phyloP scores from a whole-genome alignment of 2,888 invertebrate genomes.

The Rhagophthalmus giganteus region DNA sequence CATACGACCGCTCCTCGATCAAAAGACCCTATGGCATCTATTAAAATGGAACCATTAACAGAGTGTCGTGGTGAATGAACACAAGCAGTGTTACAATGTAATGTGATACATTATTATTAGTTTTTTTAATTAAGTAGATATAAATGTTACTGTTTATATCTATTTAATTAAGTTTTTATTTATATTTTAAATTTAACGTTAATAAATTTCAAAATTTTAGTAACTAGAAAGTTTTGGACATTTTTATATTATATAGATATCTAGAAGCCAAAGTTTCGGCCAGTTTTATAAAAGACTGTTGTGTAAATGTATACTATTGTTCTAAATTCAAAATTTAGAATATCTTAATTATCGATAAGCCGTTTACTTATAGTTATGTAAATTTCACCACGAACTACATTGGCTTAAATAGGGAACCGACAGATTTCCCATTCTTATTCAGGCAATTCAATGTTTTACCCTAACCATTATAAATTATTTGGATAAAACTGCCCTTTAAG shows the following conservation, averaged over 20 bases:
- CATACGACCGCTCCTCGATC: constrained; percentile 55
- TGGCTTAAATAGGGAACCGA: constrained; percentile 36
- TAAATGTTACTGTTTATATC: constrained; percentile 23
- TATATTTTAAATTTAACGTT: constrained; percentile 44
- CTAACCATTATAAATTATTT: not conserved
- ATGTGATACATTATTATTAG: constrained; percentile 56
- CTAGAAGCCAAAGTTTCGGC: constrained; percentile 64
- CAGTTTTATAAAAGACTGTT: constrained; percentile 69
- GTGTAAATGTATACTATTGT: constrained; percentile 61
- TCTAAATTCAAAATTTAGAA: constrained; percentile 55
- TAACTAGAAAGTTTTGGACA: constrained; percentile 51
- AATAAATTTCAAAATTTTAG: constrained; percentile 50
- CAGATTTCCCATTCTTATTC: constrained; percentile 50
- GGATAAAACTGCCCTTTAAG: not conserved
- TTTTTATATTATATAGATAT: constrained; percentile 54
- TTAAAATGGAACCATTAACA: constrained; percentile 72
- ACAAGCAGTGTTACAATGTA: constrained; percentile 55
- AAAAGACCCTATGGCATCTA: constrained; percentile 63
- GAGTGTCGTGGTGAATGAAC: constrained; percentile 68
- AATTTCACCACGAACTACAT: constrained; percentile 19
- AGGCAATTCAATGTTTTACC: constrained; percentile 45
- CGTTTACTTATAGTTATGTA: constrained; percentile 23
- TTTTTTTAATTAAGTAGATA: constrained; percentile 36
- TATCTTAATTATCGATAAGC: constrained; percentile 39
- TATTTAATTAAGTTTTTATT: constrained; percentile 39